phyloP scores from a whole-genome alignment of 23 tunicate genomes.

The Trididemnum nubilum region DNA sequence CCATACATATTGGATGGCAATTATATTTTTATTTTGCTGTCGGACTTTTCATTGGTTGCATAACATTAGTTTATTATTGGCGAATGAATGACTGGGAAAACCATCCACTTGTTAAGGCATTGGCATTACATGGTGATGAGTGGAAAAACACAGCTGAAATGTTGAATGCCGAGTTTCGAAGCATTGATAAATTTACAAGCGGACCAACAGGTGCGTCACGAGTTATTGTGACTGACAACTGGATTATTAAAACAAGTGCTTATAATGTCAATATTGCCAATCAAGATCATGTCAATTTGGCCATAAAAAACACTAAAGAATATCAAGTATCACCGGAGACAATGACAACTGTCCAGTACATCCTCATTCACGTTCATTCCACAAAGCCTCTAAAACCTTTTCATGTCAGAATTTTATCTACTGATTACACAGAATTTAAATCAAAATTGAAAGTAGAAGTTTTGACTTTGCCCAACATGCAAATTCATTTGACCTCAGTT shows the following conservation, averaged over 20 bases:
- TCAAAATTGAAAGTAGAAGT: constrained; percentile 43
- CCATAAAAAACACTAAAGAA: constrained; percentile 65
- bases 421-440: constrained; percentile 72
- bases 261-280: constrained; percentile 47
- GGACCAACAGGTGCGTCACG: constrained; percentile 46
- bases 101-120: constrained; percentile 65
- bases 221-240: constrained; percentile 69
- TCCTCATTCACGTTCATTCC: constrained; percentile 45
- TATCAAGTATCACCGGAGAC: constrained; percentile 78
- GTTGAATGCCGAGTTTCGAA: constrained; percentile 62
- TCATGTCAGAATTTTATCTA: constrained; percentile 62
- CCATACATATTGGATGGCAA: constrained; percentile 72
- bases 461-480: constrained; percentile 48
- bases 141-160: constrained; percentile 39
- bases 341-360: constrained; percentile 69
- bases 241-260: constrained; percentile 65
- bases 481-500: constrained; percentile 50
- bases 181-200: constrained; percentile 73
- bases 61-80: constrained; percentile 70
- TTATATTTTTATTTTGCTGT: constrained; percentile 52
- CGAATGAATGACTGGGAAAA: constrained; percentile 61
- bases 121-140: constrained; percentile 39
- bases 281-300: constrained; percentile 63
- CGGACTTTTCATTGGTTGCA: constrained; percentile 35
- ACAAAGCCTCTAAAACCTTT: constrained; percentile 40